Percentiles rank a stretch among this genome's conserved stretches.
These are phyloP conservation scores for Orchestia grillus DNA, from an alignment of 1,140 invertebrate species.

Conservation along the genomic window DNA sequence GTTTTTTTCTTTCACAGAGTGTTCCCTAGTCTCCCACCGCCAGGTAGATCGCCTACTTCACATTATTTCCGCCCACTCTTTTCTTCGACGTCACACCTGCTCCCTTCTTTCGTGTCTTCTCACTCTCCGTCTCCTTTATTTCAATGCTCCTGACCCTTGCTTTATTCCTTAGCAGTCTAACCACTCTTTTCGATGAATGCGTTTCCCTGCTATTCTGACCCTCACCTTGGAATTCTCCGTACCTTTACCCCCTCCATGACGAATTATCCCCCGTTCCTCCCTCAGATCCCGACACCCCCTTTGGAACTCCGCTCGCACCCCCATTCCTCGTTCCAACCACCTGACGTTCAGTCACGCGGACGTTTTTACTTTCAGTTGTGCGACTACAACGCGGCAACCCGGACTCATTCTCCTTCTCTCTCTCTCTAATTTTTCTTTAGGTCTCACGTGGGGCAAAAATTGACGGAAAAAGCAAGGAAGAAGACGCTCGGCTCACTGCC, in stretches of 20 bases:
- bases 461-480: not conserved
- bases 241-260: no score
- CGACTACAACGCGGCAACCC: not conserved
- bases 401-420: not conserved
- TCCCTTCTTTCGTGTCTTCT: not conserved
- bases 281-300: not conserved
- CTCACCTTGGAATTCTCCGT: no score
- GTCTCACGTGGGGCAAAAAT: not conserved
- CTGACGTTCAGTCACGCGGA: not conserved
- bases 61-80: no score
- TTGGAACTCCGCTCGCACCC: not conserved
- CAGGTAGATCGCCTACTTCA: no score
- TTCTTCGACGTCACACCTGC: no score
- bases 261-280: no score
- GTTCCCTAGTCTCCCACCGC: no score
- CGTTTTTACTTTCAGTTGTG: not conserved
- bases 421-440: not conserved
- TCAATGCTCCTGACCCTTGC: not conserved
- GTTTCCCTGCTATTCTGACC: no score
- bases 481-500: not conserved
- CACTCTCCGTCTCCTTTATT: not conserved
- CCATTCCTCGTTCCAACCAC: not conserved
- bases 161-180: not conserved
- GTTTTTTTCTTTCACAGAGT: no score
- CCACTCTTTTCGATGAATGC: no score